These are phyloP conservation scores for Dusona sp. DNA, from an alignment of 2,888 invertebrate genomes.

Conservation along the genomic window DNA sequence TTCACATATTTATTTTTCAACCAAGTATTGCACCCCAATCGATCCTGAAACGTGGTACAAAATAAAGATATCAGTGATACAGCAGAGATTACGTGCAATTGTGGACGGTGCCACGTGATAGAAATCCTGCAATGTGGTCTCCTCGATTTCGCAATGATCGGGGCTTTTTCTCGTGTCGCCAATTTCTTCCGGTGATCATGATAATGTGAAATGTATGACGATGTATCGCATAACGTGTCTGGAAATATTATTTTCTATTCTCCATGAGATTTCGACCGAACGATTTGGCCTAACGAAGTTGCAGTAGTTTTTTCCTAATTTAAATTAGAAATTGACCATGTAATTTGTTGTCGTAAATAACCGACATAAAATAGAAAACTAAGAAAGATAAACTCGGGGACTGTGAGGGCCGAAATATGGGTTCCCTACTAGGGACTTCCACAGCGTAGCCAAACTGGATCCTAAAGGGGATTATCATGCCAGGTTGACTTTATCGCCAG, in stretches of 20 bases:
- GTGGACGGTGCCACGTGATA: conserved; percentile 3
- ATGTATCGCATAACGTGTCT: conserved; percentile 22
- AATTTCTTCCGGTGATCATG: conserved; percentile 17
- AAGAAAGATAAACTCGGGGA: neutral
- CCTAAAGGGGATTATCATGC: too few species aligned
- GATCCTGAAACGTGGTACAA: neutral
- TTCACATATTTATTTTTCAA: neutral
- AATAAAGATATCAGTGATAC: conserved; percentile 23
- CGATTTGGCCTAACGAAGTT: neutral
- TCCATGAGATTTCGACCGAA: neutral
- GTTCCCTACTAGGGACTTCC: too few species aligned
- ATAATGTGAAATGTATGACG: neutral
- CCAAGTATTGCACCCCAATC: neutral
- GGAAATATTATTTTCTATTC: conserved; percentile 4
- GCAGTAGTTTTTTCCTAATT: neutral
- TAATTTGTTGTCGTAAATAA: neutral
- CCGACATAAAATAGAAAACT: neutral
- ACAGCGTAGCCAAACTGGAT: too few species aligned
- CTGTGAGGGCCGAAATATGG: too few species aligned
- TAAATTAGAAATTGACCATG: neutral
- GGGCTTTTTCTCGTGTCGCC: neutral
- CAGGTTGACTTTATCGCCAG: too few species aligned
- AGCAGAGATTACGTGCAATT: conserved; percentile 12
- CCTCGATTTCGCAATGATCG: neutral
- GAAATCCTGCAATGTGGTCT: conserved; percentile 16